These are phyloP conservation scores for Euthynnus affinis DNA, from an alignment of 2,797 vertebrate genomes.

Conservation along the genomic window DNA sequence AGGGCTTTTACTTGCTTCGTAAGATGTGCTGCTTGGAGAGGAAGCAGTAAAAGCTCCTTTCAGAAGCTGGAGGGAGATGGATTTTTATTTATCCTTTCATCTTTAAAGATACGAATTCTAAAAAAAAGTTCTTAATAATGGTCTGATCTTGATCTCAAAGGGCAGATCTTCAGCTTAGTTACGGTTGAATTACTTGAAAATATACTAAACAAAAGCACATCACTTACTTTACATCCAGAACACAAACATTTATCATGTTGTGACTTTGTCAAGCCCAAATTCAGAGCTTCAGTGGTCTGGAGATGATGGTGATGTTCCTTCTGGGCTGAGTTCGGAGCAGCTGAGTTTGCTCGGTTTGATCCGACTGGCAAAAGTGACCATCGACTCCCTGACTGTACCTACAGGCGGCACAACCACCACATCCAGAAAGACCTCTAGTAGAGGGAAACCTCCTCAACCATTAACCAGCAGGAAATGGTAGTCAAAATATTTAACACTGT, in stretches of 20 bases:
- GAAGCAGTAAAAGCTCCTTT: conserved; percentile 1
- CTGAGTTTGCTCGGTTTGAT: conserved; percentile 85
- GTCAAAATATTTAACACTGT: conserved; percentile 7
- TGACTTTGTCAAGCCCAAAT: conserved; percentile 59
- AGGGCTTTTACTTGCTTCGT: conserved; percentile 17
- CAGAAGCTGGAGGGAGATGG: not conserved
- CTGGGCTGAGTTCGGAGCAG: conserved; percentile 82
- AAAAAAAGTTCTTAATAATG: not conserved
- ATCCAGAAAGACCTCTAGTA: conserved; percentile 72
- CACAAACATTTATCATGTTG: conserved; percentile 4
- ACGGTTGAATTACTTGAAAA: not conserved
- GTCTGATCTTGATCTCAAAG: not conserved
- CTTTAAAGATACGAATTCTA: not conserved
- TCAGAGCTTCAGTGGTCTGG: conserved; percentile 30
- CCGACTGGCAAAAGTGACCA: conserved; percentile 85
- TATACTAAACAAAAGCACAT: not conserved
- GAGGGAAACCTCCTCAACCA: conserved; percentile 87
- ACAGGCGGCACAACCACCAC: conserved; percentile 65
- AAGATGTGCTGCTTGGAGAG: not conserved
- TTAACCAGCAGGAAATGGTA: conserved; percentile 87
- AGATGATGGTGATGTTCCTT: conserved; percentile 21
- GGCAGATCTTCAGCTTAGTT: not conserved
- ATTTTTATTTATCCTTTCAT: not conserved
- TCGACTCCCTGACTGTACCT: conserved; percentile 87
- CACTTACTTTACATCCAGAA: not conserved